phyloP scores from a whole-genome alignment of 2,888 invertebrate species.

The Abrostola triplasia region DNA sequence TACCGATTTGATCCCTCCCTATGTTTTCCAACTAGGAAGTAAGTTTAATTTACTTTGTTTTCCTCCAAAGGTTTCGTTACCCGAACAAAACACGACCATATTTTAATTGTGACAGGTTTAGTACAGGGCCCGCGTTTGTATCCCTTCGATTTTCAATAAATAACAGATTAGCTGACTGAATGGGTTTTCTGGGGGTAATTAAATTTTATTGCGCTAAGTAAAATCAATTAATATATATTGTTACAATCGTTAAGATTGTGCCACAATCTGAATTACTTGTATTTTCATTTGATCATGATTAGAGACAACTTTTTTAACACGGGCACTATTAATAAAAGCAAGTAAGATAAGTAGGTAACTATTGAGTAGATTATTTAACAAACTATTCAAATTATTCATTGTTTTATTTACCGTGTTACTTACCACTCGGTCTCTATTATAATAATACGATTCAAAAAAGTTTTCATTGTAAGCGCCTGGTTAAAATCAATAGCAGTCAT shows the following conservation, averaged over 20 bases:
- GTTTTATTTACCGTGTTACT: too few species aligned
- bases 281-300: too few species aligned
- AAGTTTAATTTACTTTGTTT: slow-evolving; percentile 24
- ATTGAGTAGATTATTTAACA: too few species aligned
- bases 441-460: too few species aligned
- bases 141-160: slow-evolving; percentile 69
- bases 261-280: not conserved
- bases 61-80: slow-evolving; percentile 13
- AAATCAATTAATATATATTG: slow-evolving; percentile 72
- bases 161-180: slow-evolving; percentile 74
- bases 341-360: too few species aligned
- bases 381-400: too few species aligned
- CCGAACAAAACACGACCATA: slow-evolving; percentile 59
- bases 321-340: too few species aligned
- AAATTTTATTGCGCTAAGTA: slow-evolving; percentile 77
- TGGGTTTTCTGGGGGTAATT: slow-evolving; percentile 68
- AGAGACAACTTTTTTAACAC: too few species aligned
- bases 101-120: slow-evolving; percentile 63
- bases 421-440: too few species aligned
- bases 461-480: not conserved
- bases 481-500: not conserved
- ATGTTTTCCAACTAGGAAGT: not conserved
- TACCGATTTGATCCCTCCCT: too few species aligned
- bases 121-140: slow-evolving; percentile 43
- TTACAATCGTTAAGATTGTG: slow-evolving; percentile 34